A percentile compares a stretch with the other conserved stretches of the same genome.
These are phyloP conservation scores for Ramphastos sulfuratus DNA, from an alignment of 2,113 vertebrate species.

Conservation along the genomic window DNA sequence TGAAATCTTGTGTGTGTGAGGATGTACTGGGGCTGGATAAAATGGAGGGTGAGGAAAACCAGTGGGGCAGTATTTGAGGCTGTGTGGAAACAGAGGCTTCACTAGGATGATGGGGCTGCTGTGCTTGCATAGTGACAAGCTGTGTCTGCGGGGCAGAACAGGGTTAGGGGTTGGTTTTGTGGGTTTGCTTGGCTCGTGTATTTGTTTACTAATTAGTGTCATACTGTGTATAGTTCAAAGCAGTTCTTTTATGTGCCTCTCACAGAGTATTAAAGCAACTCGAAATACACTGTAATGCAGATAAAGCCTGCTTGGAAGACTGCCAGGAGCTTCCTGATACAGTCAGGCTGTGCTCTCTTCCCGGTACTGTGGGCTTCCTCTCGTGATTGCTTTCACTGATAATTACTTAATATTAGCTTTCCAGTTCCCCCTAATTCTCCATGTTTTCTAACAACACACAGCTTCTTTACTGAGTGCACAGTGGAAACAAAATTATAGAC, in stretches of 20 bases:
- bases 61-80: too few relatives aligned
- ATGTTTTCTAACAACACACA: neutral
- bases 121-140: fast-evolving
- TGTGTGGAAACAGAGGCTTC: neutral
- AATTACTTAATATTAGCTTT: neutral
- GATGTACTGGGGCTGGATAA: neutral
- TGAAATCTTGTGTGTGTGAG: neutral
- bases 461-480: neutral
- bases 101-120: neutral
- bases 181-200: neutral
- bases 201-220: neutral
- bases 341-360: constrained; percentile 59
- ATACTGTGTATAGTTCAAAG: neutral
- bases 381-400: neutral
- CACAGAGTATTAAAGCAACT: constrained; percentile 80
- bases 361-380: neutral
- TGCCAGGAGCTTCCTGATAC: constrained; percentile 77
- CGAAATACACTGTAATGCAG: constrained; percentile 74
- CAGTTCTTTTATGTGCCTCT: neutral
- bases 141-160: neutral
- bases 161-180: neutral
- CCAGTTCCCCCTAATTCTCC: neutral
- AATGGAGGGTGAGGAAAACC: neutral
- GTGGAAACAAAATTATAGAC: neutral
- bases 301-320: constrained; percentile 76